A percentile compares a stretch with the other conserved stretches of the same genome.
phyloP scores from a whole-genome alignment of 2,888 invertebrate species.

The Rotaria sp. region DNA sequence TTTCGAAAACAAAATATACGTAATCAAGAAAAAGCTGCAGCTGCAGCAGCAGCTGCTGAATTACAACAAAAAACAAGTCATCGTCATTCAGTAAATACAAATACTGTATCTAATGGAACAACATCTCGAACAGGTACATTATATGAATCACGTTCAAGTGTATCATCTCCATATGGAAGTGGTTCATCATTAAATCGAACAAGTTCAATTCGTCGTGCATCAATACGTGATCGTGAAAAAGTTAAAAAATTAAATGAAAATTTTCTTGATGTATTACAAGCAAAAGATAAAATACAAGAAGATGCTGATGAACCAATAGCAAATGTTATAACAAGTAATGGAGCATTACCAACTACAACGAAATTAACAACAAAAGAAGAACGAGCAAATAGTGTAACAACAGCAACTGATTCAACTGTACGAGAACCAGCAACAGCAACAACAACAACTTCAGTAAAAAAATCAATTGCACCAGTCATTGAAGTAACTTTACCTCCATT shows the following conservation, averaged over 20 bases:
- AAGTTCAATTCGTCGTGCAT: conserved; percentile 37
- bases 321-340: neutral
- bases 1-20: neutral
- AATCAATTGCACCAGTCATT: neutral
- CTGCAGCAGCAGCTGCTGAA: conserved; percentile 32
- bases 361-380: neutral
- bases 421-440: neutral
- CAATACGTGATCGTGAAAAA: conserved; percentile 40
- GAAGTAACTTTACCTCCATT: neutral
- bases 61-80: conserved; percentile 1
- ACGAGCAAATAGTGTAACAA: neutral
- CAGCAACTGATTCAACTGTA: neutral
- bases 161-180: neutral
- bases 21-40: conserved; percentile 29
- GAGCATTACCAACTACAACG: neutral
- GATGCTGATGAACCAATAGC: conserved; percentile 13
- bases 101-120: neutral
- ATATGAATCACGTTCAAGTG: conserved; percentile 27
- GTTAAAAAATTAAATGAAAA: conserved; percentile 26
- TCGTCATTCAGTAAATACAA: neutral
- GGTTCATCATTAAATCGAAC: conserved; percentile 38
- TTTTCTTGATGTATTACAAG: conserved; percentile 15
- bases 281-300: conserved; percentile 14
- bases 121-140: conserved; percentile 32
- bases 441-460: neutral